Evolutionary conservation across 2,113 vertebrate genomes (phyloP).

Genomic region (Brienomyrus longianalis): DNA sequence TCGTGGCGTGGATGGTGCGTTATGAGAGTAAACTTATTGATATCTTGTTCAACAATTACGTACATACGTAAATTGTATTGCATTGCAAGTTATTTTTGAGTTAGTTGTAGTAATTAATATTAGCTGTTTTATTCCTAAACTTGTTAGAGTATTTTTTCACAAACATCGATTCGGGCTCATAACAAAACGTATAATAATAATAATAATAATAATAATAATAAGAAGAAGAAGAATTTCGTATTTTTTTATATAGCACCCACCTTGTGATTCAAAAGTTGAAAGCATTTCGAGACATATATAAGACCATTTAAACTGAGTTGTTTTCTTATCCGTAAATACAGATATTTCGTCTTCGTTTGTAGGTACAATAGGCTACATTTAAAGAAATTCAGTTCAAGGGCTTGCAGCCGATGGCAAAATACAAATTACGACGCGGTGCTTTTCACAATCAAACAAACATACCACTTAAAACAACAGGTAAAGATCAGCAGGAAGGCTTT

Average conservation of each 20-base stretch:
- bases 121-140: not conserved
- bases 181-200: not conserved
- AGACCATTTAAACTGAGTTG: not conserved
- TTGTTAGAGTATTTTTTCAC: not conserved
- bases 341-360: not conserved
- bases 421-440: not conserved
- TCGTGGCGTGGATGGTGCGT: not conserved
- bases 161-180: not conserved
- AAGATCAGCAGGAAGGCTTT: not conserved
- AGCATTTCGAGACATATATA: not conserved
- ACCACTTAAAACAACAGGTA: not conserved
- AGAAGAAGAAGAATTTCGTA: not conserved
- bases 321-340: not conserved
- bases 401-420: not conserved
- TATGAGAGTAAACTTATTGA: not conserved
- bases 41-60: not conserved
- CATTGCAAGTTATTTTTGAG: not conserved
- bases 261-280: not conserved
- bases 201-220: not conserved
- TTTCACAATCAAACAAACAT: not conserved
- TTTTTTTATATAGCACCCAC: not conserved
- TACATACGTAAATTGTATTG: not conserved
- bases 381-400: not conserved
- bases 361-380: not conserved
- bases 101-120: not conserved